Base-by-base conservation (phyloP, 1,140 invertebrate genomes). In the Trichonephila clavata region DNA sequence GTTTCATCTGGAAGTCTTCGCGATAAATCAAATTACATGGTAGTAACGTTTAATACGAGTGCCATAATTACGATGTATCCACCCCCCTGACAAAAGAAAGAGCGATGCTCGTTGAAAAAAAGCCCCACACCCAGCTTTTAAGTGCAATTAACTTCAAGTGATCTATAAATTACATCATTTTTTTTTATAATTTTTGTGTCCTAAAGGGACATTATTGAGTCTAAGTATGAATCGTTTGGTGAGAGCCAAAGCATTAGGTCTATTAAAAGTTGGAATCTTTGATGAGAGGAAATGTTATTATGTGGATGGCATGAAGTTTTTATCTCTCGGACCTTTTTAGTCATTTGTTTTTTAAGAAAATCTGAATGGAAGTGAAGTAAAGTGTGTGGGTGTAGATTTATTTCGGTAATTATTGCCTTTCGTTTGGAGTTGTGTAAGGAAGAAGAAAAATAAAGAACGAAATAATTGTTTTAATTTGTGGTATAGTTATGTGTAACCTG, bases 61-160 rank as follows among this genome's bases (percentile, higher is more conserved):
- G 68, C 68, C 68, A 71, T 71, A 71, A 71, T 71, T 71, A 71
- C 68, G 68, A 16, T 24, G 24, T 27, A 71, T 71, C 68, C 68
- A 71, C 68, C 68, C 68, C 65, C n/a, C n/a, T 71, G 63, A 71
- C 68, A 71, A 71, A 71, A 39, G 68, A 24, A 71, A 71, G 68
- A 71, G 24, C 68, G 68, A 71, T 71, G 68, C 68, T 24, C 1
- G 68, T 16, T 27, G 24, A 71, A 71, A 39, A 71, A 71, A 71
- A 71, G 68, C 6, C 68, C 24, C 68, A 71, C 68, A 71, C 68
- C 68, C 68, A 71, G 68, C 68, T 71, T 71, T 71, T 71, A 71
- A 71, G 24, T 71, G 68, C 68, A 71, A 71, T 71, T 71, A 71
- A 71, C 68, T 24, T 71, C 68, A 71, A 71, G 68, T 71, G 68